Evolutionary conservation across 2,888 invertebrate genomes (phyloP), one percentile per base, ranked within the genome.

Genomic region (Clivina fossor): DNA sequence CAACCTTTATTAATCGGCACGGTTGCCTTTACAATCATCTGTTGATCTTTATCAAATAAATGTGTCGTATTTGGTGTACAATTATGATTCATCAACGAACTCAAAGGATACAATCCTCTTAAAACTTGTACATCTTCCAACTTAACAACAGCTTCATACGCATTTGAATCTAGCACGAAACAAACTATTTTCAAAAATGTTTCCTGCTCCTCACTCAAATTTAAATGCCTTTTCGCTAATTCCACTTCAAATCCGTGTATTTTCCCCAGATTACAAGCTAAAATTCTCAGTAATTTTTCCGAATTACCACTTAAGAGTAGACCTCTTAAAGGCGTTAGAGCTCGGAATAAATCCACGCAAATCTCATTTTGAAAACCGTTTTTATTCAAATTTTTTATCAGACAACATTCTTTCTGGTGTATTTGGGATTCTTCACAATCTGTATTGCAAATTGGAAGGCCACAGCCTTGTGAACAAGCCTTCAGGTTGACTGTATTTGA

Each of bases 1-100:
- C 77, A 69, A 16, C 82, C 83, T 54, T 78, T 76, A 40, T 70
- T 68, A 58, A 88, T 86, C 4, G 76, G 73, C 54, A 77, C 76
- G 0, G 80, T 75, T 1, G 86, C 83, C 65, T 76, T 79, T 0
- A 84, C 77, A 20, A 79, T 75, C 79, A 87, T 81, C 62, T 77
- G 74, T 48, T 77, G 76, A 32, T 80, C 71, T 1, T 66, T 68
- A 63, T 84, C 81, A 63, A 82, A 86, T 46, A 77, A 77, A 63
- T 83, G 81, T 43, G 79, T 77, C 0, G 84, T 82, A 67, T 88
- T 88, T 3, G 88, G 82, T 19, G 77, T 72, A 67, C 88, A 88
- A 53, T 74, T 77, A 68, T 88, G 88, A 72, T 88, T 88, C 73
- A 85, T 79, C 57, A 86, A 72, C 33, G 82, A 80, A 1, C 82